A percentile compares a stretch with the other conserved stretches of the same genome.
phyloP scores from a whole-genome alignment of 2,888 invertebrate species.

The Leptopterna dolabrata region DNA sequence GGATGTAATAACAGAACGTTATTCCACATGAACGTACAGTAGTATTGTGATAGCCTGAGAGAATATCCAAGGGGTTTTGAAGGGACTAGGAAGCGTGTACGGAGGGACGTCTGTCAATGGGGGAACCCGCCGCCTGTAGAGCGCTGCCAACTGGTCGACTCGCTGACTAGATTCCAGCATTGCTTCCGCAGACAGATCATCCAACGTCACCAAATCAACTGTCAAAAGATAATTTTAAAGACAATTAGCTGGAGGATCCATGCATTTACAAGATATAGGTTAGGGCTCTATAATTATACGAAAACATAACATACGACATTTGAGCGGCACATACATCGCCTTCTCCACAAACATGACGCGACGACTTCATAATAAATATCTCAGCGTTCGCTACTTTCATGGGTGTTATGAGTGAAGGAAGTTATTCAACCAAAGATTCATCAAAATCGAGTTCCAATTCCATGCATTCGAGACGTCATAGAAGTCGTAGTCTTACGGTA shows the following conservation, averaged over 20 bases:
- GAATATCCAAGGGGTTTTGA: conserved; percentile 74
- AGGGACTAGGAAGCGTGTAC: conserved; percentile 78
- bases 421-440: no score
- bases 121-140: conserved; percentile 78
- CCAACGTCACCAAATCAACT: conserved; percentile 94
- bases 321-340: no score
- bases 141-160: conserved; percentile 88
- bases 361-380: no score
- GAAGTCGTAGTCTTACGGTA: conserved; percentile 85
- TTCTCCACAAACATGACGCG: no score
- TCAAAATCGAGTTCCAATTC: no score
- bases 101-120: conserved; percentile 79
- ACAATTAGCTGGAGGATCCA: neutral
- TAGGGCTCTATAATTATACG: no score
- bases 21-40: conserved; percentile 68
- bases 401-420: no score
- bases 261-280: no score
- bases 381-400: no score
- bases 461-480: no score
- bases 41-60: conserved; percentile 79
- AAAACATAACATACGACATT: no score
- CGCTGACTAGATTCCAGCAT: conserved; percentile 94
- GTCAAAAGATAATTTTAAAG: conserved; percentile 63
- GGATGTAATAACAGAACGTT: no score
- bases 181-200: conserved; percentile 92